A percentile compares a stretch with the other conserved stretches of the same genome.
Evolutionary conservation across 2,797 vertebrate genomes (phyloP).

Genomic region (Pseudotriccus pelzelni): DNA sequence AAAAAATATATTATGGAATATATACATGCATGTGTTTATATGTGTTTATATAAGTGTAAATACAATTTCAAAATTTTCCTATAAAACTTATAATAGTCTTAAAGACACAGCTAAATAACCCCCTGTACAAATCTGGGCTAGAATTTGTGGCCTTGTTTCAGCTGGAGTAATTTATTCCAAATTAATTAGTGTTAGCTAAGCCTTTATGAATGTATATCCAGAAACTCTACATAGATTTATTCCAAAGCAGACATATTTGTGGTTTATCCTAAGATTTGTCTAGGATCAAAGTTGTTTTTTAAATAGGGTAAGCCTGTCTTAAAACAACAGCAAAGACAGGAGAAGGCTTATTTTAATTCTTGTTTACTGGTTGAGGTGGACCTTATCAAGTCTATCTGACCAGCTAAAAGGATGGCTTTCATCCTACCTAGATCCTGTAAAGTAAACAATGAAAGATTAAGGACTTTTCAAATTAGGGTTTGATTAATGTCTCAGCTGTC

Average conservation of each 20-base stretch:
- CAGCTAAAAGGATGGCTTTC: background rate
- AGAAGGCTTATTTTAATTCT: conserved; percentile 40
- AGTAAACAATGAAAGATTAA: background rate
- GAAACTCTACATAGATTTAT: conserved; percentile 29
- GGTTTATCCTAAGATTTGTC: conserved; percentile 40
- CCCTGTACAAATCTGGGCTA: background rate
- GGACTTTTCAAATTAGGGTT: background rate
- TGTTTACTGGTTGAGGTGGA: background rate
- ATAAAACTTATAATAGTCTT: background rate
- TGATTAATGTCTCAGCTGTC: background rate
- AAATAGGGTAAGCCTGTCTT: conserved; percentile 28
- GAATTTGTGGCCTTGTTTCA: conserved; percentile 4
- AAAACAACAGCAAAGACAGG: background rate
- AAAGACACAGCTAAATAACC: background rate
- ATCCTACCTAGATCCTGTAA: background rate
- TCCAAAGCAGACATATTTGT: conserved; percentile 45
- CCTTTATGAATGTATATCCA: conserved; percentile 30
- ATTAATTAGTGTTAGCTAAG: conserved; percentile 41
- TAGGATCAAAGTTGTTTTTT: conserved; percentile 46
- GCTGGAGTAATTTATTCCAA: conserved; percentile 30
- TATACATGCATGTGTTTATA: background rate
- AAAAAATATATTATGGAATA: background rate
- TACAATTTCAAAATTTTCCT: background rate
- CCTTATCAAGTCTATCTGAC: background rate
- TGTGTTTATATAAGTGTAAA: background rate